Evolutionary conservation across 2,888 invertebrate species (phyloP), one percentile per base, ranked within the genome.

Genomic region (Pyrochroa serraticornis): DNA sequence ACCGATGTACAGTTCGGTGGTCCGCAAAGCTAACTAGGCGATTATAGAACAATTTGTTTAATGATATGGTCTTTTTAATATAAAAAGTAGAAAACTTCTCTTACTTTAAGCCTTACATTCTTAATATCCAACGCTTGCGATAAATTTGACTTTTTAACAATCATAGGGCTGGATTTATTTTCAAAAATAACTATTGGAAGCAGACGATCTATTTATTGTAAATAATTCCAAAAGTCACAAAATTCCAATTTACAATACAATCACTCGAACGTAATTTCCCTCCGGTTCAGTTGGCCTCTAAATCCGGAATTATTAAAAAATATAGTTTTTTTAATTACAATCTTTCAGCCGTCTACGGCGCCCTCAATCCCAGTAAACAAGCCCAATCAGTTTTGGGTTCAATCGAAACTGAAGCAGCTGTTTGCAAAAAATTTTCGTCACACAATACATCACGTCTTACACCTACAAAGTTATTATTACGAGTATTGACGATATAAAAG

Each of bases 401-500:
- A 22, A 22, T 22, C 22, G 2, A 2, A 22, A 22, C 22, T 22
- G 22, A 22, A 9, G 7, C 9, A 41, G 8, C 8, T 39, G 42
- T 30, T 43, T 8, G 8, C 54, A 35, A 41, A 33, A 54, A 45
- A 9, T 42, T 50, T 34, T 50, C 39, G 9, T 54, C 47, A 48
- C 37, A 54, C 14, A 42, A 47, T 58, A 52, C 51, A 43, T 41
- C 38, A 33, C 32, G 7, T 32, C 34, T 32, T 9, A 38, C 13
- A 14, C 8, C 8, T 38, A 33, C n/a, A n/a, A n/a, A n/a, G n/a
- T n/a, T 46, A 50, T 37, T 35, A 32, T 10, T 34, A 36, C 38
- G 59, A 59, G 59, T 59, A 59, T 60, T 60, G 59, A 55, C 55
- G 43, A 55, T 60, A 60, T 60, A 55, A 60, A 60, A 60, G 60